Percentiles rank a stretch among this genome's conserved stretches.
These are phyloP conservation scores for Sebastes matsubarae DNA, from an alignment of 2,797 vertebrate species.

Conservation along the genomic window DNA sequence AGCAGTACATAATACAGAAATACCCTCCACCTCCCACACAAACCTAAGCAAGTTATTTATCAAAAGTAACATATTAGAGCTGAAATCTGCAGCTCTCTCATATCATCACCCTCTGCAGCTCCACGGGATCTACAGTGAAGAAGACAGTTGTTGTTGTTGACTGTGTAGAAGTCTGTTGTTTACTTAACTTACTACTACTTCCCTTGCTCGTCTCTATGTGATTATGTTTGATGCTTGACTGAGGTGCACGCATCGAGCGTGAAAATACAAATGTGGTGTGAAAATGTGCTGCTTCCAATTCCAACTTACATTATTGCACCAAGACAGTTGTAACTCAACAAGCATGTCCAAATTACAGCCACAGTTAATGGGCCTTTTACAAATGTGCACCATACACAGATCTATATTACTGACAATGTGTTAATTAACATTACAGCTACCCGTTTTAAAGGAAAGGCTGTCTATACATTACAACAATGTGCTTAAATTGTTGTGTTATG, in stretches of 20 bases:
- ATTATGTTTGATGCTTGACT: slow-evolving; percentile 22
- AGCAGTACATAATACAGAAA: neutral
- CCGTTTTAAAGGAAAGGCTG: neutral
- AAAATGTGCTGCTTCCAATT: slow-evolving; percentile 22
- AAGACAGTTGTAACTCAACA: neutral
- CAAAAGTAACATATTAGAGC: neutral
- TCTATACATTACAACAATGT: neutral
- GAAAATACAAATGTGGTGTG: slow-evolving; percentile 36
- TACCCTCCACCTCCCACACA: neutral
- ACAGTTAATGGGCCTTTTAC: neutral
- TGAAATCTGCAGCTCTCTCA: neutral
- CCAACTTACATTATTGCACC: neutral
- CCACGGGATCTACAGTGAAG: neutral
- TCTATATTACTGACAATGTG: neutral
- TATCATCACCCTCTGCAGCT: neutral
- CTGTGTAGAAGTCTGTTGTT: slow-evolving; percentile 7
- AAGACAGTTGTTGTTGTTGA: neutral
- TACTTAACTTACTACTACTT: neutral
- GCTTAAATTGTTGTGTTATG: neutral
- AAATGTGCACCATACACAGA: neutral
- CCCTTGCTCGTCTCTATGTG: neutral
- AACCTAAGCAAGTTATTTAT: neutral
- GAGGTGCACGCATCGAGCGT: slow-evolving; percentile 8
- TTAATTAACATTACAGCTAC: neutral
- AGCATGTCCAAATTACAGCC: neutral